Percentiles rank a stretch among this genome's conserved stretches.
Evolutionary conservation across 53 echinoderm and acorn worm species (phyloP).

Genomic region (Antedon mediterranea): DNA sequence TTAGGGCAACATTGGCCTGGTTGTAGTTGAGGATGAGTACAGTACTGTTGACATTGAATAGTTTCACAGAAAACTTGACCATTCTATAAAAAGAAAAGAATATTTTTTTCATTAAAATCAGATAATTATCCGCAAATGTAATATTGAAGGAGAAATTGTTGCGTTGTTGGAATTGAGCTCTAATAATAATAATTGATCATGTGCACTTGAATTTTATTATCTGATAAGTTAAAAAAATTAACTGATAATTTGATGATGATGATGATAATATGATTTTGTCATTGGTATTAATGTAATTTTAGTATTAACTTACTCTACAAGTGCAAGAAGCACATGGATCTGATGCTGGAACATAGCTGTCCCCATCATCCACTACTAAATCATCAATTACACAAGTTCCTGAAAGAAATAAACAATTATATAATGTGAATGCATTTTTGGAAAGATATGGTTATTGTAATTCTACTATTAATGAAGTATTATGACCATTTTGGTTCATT

Average conservation of each 20-base stretch:
- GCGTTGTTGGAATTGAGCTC: no score
- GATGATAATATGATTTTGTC: no score
- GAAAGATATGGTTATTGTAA: neutral
- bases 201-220: no score
- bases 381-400: slow-evolving; percentile 88
- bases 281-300: no score
- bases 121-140: no score
- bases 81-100: slow-evolving; percentile 20
- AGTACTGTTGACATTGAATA: slow-evolving; percentile 55
- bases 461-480: neutral
- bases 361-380: slow-evolving; percentile 66
- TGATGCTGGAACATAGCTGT: slow-evolving; percentile 37
- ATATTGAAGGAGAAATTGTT: no score
- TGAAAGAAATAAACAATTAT: neutral
- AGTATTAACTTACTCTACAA: slow-evolving; percentile 44
- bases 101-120: no score
- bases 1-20: slow-evolving; percentile 79
- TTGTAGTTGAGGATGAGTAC: slow-evolving; percentile 60
- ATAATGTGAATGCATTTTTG: neutral
- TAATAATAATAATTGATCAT: no score
- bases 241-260: no score
- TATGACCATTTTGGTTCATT: no score
- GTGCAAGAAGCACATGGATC: slow-evolving; percentile 68
- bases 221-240: no score
- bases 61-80: slow-evolving; percentile 76